Evolutionary conservation across 2,113 vertebrate species (phyloP), one percentile per base, ranked within the genome.

Genomic region (Microtus richardsoni): DNA sequence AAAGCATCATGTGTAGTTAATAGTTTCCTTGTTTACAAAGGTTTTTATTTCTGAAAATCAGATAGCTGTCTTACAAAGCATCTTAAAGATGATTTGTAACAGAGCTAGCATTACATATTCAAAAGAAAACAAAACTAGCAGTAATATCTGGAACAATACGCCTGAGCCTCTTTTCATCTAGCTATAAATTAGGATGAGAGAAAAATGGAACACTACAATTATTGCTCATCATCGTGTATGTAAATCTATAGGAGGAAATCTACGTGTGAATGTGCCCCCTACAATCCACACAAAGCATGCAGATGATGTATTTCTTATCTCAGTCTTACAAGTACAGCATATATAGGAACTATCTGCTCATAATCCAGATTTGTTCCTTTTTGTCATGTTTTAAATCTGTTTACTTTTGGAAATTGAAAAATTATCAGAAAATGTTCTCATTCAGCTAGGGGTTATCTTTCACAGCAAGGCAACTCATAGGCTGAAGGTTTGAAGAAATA

Each of bases 321-420:
- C 93, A 95, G 96, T 95, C 88, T 96, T 93, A 98, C 87, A 33
- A 97, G 90, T 97, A 97, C 82, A 41, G 94, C 88, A 77, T 97
- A 49, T 14, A 98, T 90, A 84, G 96, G 91, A 97, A 96, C 96
- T 96, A 98, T 96, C 97, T 97, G 92, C 94, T 95, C 95, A 97
- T 98, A 98, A 98, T 98, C 97, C 97, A 79, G 97, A 97, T 96
- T 97, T 97, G 90, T 91, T 75, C 82, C 93, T 97, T 97, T 99
- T 98, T 97, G 98, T 98, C 98, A 98, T 98, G 98, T 98, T 98
- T 98, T 98, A 98, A 98, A 97, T 97, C 98, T 99, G 98, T 98
- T 99, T 99, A 99, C 98, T 98, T 98, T 98, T 97, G 95, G 97
- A 99, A 99, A 99, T 98, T 99, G 99, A 99, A 99, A 99, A 99